Conservation (phyloP, 2,113 vertebrate species). For the Elephas maximus region DNA sequence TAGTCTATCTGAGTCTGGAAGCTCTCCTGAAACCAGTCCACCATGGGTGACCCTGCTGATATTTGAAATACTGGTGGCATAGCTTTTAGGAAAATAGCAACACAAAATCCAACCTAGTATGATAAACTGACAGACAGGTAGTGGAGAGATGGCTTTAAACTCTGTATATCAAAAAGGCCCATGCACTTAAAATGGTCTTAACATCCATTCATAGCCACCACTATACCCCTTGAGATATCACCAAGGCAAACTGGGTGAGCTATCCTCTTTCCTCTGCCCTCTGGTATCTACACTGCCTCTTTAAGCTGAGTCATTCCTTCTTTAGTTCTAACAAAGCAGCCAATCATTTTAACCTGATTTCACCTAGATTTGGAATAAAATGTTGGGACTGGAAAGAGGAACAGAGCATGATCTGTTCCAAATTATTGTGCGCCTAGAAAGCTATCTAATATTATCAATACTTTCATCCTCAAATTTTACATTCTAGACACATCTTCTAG, state of each 20-base stretch:
- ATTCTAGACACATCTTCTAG: constrained; percentile 47
- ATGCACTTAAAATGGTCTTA: background rate
- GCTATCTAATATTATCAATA: constrained; percentile 9
- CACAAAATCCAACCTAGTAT: background rate
- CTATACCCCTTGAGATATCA: background rate
- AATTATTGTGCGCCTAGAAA: background rate
- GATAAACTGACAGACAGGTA: background rate
- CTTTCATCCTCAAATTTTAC: constrained; percentile 18
- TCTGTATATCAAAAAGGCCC: background rate
- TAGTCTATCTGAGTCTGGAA: background rate
- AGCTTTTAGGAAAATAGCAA: background rate
- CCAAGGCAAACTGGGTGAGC: background rate
- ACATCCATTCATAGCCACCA: background rate
- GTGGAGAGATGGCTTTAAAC: background rate
- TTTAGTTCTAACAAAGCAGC: constrained; percentile 23
- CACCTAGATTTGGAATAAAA: constrained; percentile 30
- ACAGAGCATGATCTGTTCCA: background rate
- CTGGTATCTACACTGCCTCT: background rate
- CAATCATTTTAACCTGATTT: constrained; percentile 21
- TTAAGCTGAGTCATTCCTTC: background rate
- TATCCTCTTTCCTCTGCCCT: background rate
- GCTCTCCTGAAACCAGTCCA: background rate
- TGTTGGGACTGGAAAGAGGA: background rate
- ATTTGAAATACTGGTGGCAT: background rate
- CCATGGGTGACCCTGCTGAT: background rate